Percentiles rank a stretch among this genome's conserved stretches.
Evolutionary conservation across 2,888 invertebrate genomes (phyloP).

Genomic region (Acleris emargana): DNA sequence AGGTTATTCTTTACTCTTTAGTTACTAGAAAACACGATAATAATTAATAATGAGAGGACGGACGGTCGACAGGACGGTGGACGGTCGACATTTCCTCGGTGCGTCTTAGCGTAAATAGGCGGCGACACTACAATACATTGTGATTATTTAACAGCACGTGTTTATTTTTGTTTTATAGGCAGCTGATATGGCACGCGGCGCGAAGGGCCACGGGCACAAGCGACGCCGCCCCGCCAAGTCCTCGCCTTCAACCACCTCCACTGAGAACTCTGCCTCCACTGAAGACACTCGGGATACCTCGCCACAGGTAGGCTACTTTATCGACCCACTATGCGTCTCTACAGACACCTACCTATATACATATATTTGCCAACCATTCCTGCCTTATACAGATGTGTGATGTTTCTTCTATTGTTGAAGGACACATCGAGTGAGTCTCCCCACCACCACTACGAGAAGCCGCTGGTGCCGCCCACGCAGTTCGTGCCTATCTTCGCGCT

Average conservation of each 20-base stretch:
- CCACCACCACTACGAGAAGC: conserved; percentile 67
- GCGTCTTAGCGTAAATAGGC: too few species aligned
- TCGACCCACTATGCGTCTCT: conserved; percentile 37
- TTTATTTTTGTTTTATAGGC: conserved; percentile 47
- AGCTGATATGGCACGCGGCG: conserved; percentile 49
- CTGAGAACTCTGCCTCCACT: conserved; percentile 46
- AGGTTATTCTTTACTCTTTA: too few species aligned
- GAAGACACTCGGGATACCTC: conserved; percentile 65
- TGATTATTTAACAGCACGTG: not conserved
- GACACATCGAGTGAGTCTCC: conserved; percentile 75
- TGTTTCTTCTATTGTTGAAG: conserved; percentile 45
- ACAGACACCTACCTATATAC: too few species aligned
- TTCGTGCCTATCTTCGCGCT: conserved; percentile 94
- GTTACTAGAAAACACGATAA: too few species aligned
- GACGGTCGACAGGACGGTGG: too few species aligned
- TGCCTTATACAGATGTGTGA: not conserved
- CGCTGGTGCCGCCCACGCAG: conserved; percentile 58
- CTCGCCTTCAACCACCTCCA: conserved; percentile 52
- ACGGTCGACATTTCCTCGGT: too few species aligned
- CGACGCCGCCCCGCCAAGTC: conserved; percentile 61
- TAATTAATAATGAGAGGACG: too few species aligned
- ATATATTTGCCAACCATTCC: too few species aligned
- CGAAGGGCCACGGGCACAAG: conserved; percentile 63
- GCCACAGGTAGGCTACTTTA: conserved; percentile 60
- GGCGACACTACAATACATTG: too few species aligned